Evolutionary conservation across 1,140 invertebrate genomes (phyloP), one percentile per base, ranked within the genome.

Genomic region (Drosophila lacteicornis): DNA sequence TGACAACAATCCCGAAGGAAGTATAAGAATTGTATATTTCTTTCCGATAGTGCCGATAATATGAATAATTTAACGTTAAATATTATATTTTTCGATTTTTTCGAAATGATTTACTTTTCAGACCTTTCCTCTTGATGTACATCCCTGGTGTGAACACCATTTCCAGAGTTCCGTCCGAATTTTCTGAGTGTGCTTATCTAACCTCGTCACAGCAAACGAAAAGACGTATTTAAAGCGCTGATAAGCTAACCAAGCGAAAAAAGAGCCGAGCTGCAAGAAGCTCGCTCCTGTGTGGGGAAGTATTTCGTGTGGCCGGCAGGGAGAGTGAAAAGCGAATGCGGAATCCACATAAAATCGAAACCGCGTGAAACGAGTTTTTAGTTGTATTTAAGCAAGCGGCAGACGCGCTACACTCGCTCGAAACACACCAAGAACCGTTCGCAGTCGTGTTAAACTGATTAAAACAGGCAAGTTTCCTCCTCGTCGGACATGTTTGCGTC

Each of bases 211-310:
- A 22, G 17, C 36, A 86, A 87, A 87, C 38, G 83, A 83, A 87
- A 86, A 82, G 71, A 87, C 83, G 83, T 87, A 87, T 88, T 86
- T 80, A 87, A 86, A 82, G 30, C 65, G 80, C 69, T 87, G 84
- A 87, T 87, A 87, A 87, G 80, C 56, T 50, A 78, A 42, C 51
- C 70, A 67, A 82, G 75, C 75, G 47, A 83, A 86, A 76, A 84
- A 87, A 86, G 75, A 81, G 68, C 22, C 69, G 65, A 68, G 82
- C 84, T 87, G 69, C 84, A 83, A 83, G 83, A 87, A 87, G 49
- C 58, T 59, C 53, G 53, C 33, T 40, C 53, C 45, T 27, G 65
- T 49, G 36, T 67, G 58, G 33, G 60, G 49, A 49, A 33, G 46
- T 66, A 40, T 66, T 68, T 49, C 45, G 33, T 40, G 9, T 68